These are phyloP conservation scores for Masticophis lateralis DNA, from an alignment of 2,797 vertebrate genomes.

Conservation along the genomic window DNA sequence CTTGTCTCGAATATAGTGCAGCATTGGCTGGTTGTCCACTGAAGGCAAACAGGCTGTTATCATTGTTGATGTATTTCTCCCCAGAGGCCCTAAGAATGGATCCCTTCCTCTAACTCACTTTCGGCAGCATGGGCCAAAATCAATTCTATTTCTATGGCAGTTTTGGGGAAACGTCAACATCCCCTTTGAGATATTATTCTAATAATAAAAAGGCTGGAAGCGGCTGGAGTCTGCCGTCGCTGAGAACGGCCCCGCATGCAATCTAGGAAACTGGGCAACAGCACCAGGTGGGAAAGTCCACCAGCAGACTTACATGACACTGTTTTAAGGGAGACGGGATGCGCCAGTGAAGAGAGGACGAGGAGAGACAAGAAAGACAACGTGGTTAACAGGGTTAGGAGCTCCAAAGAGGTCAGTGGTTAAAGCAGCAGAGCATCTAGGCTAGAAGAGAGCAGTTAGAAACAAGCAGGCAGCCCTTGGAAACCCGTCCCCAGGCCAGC, in stretches of 20 bases:
- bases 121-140: constrained; percentile 34
- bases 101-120: constrained; percentile 13
- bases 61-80: constrained; percentile 19
- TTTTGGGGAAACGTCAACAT: neutral
- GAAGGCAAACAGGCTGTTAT: constrained; percentile 40
- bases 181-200: constrained; percentile 42
- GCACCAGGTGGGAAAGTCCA: constrained; percentile 57
- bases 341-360: constrained; percentile 83
- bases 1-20: constrained; percentile 97
- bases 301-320: constrained; percentile 98
- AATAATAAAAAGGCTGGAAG: constrained; percentile 31
- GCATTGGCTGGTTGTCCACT: constrained; percentile 99
- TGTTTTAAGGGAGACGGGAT: constrained; percentile 93
- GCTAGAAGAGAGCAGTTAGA: constrained; percentile 57
- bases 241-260: neutral
- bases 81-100: constrained; percentile 34
- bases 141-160: constrained; percentile 42
- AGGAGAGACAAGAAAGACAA: constrained; percentile 75
- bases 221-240: neutral
- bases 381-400: constrained; percentile 77
- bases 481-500: constrained; percentile 2
- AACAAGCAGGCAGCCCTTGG: constrained; percentile 51
- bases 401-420: constrained; percentile 54
- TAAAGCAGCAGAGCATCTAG: constrained; percentile 64
- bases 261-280: constrained; percentile 40